A percentile compares a stretch with the other conserved stretches of the same genome.
phyloP scores from a whole-genome alignment of 2,797 vertebrate genomes.

The Poeciliopsis turneri region DNA sequence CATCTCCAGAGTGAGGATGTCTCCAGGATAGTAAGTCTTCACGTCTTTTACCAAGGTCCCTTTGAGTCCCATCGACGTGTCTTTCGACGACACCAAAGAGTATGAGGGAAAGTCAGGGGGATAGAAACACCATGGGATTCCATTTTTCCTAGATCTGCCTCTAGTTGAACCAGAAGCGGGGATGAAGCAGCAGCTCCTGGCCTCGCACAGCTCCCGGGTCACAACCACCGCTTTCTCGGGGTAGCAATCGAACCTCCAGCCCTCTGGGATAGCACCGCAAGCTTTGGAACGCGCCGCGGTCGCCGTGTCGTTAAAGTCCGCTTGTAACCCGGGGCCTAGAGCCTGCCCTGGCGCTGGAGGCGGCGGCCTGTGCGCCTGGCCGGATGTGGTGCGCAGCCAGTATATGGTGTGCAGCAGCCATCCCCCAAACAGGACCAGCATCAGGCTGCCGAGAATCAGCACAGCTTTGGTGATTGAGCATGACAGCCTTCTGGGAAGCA shows the following conservation, averaged over 20 bases:
- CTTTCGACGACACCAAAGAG: slow-evolving; percentile 72
- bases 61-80: slow-evolving; percentile 78
- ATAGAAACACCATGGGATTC: slow-evolving; percentile 91
- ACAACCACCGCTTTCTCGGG: slow-evolving; percentile 83
- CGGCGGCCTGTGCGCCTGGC: slow-evolving; percentile 52
- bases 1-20: slow-evolving; percentile 80
- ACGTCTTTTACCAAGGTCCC: slow-evolving; percentile 76
- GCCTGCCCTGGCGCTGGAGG: slow-evolving; percentile 42
- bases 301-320: not conserved
- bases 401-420: slow-evolving; percentile 81
- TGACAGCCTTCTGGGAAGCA: slow-evolving; percentile 63
- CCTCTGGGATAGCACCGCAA: slow-evolving; percentile 74
- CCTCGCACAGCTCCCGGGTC: slow-evolving; percentile 84
- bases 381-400: slow-evolving; percentile 73
- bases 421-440: slow-evolving; percentile 73
- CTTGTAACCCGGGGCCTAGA: not conserved
- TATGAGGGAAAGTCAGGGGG: slow-evolving; percentile 86
- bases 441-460: slow-evolving; percentile 70
- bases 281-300: slow-evolving; percentile 24
- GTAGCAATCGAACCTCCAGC: slow-evolving; percentile 88
- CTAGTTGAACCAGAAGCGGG: slow-evolving; percentile 29
- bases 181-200: slow-evolving; percentile 87
- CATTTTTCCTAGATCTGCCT: slow-evolving; percentile 40
- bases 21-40: slow-evolving; percentile 86
- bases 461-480: slow-evolving; percentile 74